phyloP scores from a whole-genome alignment of 1,140 invertebrate species.

The Calliopsis andreniformis region DNA sequence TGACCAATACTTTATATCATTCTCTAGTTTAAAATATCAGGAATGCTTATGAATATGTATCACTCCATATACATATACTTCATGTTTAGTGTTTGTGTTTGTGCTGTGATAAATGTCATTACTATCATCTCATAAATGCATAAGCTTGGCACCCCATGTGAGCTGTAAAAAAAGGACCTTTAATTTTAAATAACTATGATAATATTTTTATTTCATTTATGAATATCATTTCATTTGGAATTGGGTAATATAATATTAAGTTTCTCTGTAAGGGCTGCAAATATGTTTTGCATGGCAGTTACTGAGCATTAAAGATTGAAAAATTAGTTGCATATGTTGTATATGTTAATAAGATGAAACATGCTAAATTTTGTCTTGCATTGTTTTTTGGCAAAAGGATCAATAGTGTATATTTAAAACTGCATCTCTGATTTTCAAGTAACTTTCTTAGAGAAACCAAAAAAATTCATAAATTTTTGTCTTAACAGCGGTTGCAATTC shows the following conservation, averaged over 20 bases:
- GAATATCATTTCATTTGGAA: not conserved
- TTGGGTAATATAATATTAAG: not conserved
- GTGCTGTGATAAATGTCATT: too few species aligned
- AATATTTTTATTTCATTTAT: not conserved
- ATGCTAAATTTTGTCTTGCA: slow-evolving; percentile 9
- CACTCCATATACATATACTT: not conserved
- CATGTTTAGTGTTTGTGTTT: not conserved
- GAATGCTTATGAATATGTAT: not conserved
- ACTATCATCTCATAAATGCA: not conserved
- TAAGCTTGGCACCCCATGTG: too few species aligned
- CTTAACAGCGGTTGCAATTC: slow-evolving; percentile 82
- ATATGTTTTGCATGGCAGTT: slow-evolving; percentile 49
- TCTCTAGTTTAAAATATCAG: not conserved
- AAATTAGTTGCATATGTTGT: slow-evolving; percentile 3
- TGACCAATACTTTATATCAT: not conserved
- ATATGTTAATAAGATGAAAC: not conserved
- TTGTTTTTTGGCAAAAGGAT: slow-evolving; percentile 23
- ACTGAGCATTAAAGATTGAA: slow-evolving; percentile 21
- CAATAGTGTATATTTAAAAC: not conserved
- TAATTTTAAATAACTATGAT: slow-evolving; percentile 15
- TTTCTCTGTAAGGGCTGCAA: slow-evolving; percentile 8
- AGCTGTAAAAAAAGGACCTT: not conserved
- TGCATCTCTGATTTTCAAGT: not conserved
- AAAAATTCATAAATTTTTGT: slow-evolving; percentile 60
- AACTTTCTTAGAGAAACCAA: slow-evolving; percentile 26